Conservation (phyloP, 2,888 invertebrate genomes). For the Caenorhabditis zanzibari region DNA sequence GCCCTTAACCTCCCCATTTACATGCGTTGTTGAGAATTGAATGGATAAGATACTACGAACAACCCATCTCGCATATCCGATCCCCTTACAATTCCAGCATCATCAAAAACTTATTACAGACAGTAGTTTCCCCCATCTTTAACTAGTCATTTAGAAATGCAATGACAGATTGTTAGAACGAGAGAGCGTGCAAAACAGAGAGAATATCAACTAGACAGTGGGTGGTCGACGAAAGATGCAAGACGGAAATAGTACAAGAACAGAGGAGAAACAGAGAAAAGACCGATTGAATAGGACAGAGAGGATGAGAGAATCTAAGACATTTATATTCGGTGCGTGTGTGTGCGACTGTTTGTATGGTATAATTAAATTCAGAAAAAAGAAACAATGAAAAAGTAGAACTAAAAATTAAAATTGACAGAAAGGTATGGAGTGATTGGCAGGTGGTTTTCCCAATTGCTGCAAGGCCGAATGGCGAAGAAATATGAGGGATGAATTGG, state of each 20-base stretch:
- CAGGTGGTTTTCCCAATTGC: background rate
- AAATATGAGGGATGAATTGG: background rate
- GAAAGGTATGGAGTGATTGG: background rate
- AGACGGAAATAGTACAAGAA: background rate
- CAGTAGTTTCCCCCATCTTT: background rate
- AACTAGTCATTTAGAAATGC: slow-evolving; percentile 26
- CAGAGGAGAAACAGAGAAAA: slow-evolving; percentile 10
- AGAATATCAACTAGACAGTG: slow-evolving; percentile 37
- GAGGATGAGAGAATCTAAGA: background rate
- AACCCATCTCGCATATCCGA: background rate
- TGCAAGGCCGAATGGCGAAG: background rate
- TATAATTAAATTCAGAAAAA: slow-evolving; percentile 6
- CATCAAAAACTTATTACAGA: slow-evolving; percentile 21
- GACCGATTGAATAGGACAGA: slow-evolving; percentile 24
- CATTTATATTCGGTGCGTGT: slow-evolving; percentile 11
- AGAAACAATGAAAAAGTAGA: background rate
- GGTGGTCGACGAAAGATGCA: slow-evolving; percentile 35
- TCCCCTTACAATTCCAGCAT: background rate
- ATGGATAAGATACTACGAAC: too few species aligned
- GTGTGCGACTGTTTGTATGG: slow-evolving; percentile 6
- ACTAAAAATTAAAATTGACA: background rate
- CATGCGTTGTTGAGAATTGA: too few species aligned
- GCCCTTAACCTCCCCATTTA: too few species aligned
- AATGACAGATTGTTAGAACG: slow-evolving; percentile 19
- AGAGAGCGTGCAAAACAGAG: background rate